Evolutionary conservation across 2,797 vertebrate species (phyloP), one percentile per base, ranked within the genome.

Genomic region (Atherinosoma microstoma): DNA sequence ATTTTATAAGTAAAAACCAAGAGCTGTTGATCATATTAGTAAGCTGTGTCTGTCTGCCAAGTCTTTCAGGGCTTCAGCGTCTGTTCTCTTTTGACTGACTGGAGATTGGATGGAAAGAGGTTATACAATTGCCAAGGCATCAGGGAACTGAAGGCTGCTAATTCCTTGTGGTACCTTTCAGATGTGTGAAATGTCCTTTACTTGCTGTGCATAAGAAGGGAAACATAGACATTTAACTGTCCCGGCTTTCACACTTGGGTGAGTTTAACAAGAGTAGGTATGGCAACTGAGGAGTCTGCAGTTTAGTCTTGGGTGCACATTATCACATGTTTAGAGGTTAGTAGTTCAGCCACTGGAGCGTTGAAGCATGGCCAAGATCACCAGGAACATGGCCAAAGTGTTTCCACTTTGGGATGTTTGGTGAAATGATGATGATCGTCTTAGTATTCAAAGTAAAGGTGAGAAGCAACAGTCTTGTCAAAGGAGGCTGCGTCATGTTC

Each of bases 1-100:
- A 42, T 84, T 85, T 82, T 64, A 74, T 15, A 57, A 67, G 70
- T 53, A 47, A 79, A 82, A 58, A 56, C 66, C 12, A 74, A 75
- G 67, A 67, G 47, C 40, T 15, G 32, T 56, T 64, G 35, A 20
- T 79, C 32, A 16, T 3, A 20, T 70, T 64, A 27, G 58, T 59
- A 71, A 59, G 67, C 49, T 61, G 51, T 15, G 29, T 18, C 47
- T 35, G 67, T 51, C 63, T 61, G 53, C 58, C 54, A 30, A 9
- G 27, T 66, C 51, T 59, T 65, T 73, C 32, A 67, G 3, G 45
- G 54, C 30, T 32, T 59, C 30, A 32, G 56, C 0, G 7, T 70
- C 34, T 59, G 49, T 18, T 79, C 20, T 42, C 5, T 65, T 72
- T 67, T 35, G 53, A 73, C 75, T 64, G 35, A 79, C 67, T 32